These are phyloP conservation scores for Eonycteris spelaea DNA, from an alignment of 2,113 vertebrate species.

Conservation along the genomic window DNA sequence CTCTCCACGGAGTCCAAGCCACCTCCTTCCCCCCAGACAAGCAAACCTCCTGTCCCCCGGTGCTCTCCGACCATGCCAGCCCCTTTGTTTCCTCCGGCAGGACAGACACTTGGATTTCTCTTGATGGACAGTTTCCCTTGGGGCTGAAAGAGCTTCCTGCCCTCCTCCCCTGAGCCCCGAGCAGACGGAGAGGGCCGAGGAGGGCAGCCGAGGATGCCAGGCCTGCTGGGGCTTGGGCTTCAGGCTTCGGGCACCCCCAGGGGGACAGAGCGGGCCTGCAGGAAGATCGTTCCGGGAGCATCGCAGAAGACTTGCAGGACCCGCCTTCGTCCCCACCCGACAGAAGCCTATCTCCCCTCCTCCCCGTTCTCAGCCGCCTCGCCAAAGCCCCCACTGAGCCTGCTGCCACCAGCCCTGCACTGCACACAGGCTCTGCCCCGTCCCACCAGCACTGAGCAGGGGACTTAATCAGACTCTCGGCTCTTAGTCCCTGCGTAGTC, in stretches of 20 bases:
- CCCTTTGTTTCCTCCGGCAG: background rate
- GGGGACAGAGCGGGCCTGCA: fast-evolving
- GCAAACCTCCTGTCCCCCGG: background rate
- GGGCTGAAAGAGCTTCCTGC: background rate
- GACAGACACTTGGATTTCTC: background rate
- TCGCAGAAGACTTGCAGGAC: background rate
- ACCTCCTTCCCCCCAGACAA: background rate
- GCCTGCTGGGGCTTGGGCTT: background rate
- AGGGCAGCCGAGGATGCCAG: background rate
- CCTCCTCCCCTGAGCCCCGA: fast-evolving
- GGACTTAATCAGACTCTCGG: slow-evolving; percentile 29
- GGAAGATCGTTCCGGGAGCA: background rate
- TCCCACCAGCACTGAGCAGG: background rate
- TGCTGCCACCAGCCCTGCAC: background rate
- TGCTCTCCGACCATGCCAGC: background rate
- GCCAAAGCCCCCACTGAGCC: too few relatives aligned
- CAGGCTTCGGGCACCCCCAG: background rate
- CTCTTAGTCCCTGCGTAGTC: slow-evolving; percentile 34
- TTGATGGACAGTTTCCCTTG: background rate
- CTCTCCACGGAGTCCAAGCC: background rate
- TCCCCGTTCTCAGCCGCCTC: fast-evolving
- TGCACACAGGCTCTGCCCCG: background rate
- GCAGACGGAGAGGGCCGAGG: background rate
- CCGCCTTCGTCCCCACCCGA: fast-evolving
- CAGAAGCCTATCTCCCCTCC: too few relatives aligned